Base-by-base conservation (phyloP, 2,797 vertebrate species). In the Thaleichthys pacificus region DNA sequence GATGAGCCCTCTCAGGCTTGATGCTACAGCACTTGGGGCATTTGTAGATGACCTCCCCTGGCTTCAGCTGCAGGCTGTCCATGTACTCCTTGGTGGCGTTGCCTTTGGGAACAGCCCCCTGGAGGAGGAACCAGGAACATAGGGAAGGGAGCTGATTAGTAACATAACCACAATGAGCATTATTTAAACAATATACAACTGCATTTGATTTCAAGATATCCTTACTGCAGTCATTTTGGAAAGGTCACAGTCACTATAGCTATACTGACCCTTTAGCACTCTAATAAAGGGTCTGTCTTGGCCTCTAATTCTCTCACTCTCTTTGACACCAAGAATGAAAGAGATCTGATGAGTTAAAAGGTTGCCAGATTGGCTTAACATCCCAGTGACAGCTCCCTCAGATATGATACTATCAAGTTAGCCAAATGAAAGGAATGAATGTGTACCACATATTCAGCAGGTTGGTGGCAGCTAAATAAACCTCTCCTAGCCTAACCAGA, bases 1-100 rank as follows among this genome's bases (percentile, higher is more conserved):
- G 98, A 84, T 99, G 98, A 15, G 97, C 97, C 22, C 97, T 93
- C 84, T 99, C 97, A 2, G 98, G 98, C 86, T 99, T 99, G 88
- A 99, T 96, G 85, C 98, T 99, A 91, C 97, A 97, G 90, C 98
- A 99, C 90, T 99, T 99, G 0, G 97, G 97, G 74, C 98, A 99
- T 87, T 99, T 99, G 91, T 99, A 99, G 89, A 99, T 96, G 76
- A 99, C 97, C 75, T 99, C 97, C 6, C 98, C 98, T 0, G 97
- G 98, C 82, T 98, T 98, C 76, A 99, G 92, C 85, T 99, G 97
- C 82, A 99, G 85, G 75, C 96, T 96, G 85, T 99, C 97, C 97
- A 99, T 95, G 90, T 97, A 95, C 75, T 98, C 97, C 84, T 99
- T 97, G 19, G 97, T 99, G 66, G 98, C 98, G 0, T 99, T 99